These are phyloP conservation scores for Mormyrus hasselquistii DNA, from an alignment of 2,797 vertebrate genomes.

Conservation along the genomic window DNA sequence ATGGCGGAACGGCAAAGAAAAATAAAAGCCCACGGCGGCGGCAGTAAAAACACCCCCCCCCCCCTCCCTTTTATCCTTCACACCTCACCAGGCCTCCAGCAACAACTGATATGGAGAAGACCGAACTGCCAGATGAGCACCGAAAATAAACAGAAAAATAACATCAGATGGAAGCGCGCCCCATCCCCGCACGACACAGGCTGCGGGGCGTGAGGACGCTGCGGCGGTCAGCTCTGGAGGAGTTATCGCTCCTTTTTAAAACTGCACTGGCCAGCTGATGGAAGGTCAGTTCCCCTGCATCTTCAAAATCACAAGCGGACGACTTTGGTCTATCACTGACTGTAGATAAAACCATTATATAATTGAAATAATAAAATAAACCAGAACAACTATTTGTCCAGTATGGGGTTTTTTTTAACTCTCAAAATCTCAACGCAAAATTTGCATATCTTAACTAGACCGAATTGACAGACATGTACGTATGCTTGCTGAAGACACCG, in stretches of 20 bases:
- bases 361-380: background rate
- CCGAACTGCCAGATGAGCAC: background rate
- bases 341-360: background rate
- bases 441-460: background rate
- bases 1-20: conserved; percentile 13
- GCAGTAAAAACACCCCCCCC: conserved; percentile 10
- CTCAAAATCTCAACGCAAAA: background rate
- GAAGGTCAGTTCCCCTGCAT: background rate
- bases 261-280: background rate
- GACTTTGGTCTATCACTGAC: background rate
- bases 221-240: conserved; percentile 7
- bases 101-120: conserved; percentile 34
- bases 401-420: background rate
- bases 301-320: background rate
- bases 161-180: conserved; percentile 32
- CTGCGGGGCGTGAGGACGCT: background rate
- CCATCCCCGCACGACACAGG: conserved; percentile 34
- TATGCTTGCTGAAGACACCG: background rate
- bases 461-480: background rate
- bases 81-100: conserved; percentile 39
- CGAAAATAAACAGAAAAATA: background rate
- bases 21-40: background rate
- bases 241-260: background rate
- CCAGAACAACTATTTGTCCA: background rate
- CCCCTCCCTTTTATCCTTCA: conserved; percentile 35